These are phyloP conservation scores for Istiophorus platypterus DNA, from an alignment of 2,113 vertebrate genomes.

Conservation along the genomic window DNA sequence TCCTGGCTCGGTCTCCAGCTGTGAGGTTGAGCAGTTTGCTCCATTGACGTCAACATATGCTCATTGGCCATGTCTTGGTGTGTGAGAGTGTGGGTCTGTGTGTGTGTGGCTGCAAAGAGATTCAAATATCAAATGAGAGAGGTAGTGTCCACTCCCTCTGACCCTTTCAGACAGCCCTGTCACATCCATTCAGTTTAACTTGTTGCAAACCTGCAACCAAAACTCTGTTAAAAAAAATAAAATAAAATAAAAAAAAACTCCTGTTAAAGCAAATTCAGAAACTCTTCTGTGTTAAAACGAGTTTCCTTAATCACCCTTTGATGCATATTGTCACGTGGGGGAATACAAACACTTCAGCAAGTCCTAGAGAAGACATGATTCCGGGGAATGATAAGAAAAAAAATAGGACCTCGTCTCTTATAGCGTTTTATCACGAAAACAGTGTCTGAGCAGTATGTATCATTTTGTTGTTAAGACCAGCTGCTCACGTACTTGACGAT, in stretches of 20 bases:
- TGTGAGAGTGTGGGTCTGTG: constrained; percentile 7
- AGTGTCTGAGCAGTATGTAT: background rate
- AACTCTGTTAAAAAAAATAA: background rate
- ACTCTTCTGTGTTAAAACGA: background rate
- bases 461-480: background rate
- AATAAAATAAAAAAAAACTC: no score
- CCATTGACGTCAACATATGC: constrained; percentile 68
- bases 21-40: constrained; percentile 66
- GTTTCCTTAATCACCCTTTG: background rate
- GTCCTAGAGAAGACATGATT: background rate
- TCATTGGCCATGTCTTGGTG: constrained; percentile 6
- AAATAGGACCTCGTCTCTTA: background rate
- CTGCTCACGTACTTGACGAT: background rate
- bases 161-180: constrained; percentile 34
- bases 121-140: constrained; percentile 60
- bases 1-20: constrained; percentile 60
- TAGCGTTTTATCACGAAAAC: background rate
- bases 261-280: no score
- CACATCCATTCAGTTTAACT: constrained; percentile 31
- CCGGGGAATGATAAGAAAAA: no score
- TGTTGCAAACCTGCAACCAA: constrained; percentile 4
- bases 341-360: no score
- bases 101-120: constrained; percentile 10
- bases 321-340: background rate
- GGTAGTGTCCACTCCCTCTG: constrained; percentile 35